phyloP scores from a whole-genome alignment of 1,140 invertebrate genomes.

The Bactericera cockerelli region DNA sequence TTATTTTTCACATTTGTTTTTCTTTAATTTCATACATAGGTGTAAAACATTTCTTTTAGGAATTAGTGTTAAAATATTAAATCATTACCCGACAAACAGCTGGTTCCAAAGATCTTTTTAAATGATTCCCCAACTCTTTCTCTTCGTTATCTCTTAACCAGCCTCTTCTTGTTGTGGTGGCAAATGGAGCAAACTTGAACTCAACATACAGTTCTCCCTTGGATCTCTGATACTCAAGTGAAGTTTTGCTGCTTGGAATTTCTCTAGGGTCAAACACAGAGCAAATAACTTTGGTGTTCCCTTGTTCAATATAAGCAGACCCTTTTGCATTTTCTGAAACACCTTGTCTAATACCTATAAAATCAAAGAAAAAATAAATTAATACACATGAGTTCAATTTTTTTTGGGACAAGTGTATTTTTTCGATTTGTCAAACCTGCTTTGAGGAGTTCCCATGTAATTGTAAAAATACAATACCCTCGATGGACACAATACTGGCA shows the following conservation, averaged over 20 bases:
- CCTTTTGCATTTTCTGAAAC: slow-evolving; percentile 71
- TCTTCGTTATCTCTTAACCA: slow-evolving; percentile 54
- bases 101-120: slow-evolving; percentile 70
- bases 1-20: no score
- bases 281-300: slow-evolving; percentile 74
- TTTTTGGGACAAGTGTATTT: no score
- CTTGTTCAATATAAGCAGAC: slow-evolving; percentile 76
- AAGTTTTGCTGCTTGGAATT: slow-evolving; percentile 50
- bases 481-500: no score
- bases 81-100: slow-evolving; percentile 52
- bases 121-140: slow-evolving; percentile 52
- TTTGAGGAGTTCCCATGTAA: no score
- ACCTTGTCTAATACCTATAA: slow-evolving; percentile 55
- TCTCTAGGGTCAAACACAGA: slow-evolving; percentile 80
- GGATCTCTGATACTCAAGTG: slow-evolving; percentile 40
- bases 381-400: no score
- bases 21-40: no score
- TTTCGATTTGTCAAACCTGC: no score
- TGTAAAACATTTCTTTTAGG: no score
- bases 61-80: neutral
- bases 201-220: slow-evolving; percentile 69
- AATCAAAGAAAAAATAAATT: neutral
- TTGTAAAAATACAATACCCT: no score
- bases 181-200: slow-evolving; percentile 75
- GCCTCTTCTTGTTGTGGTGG: slow-evolving; percentile 43